These are phyloP conservation scores for Drosophila anomelani DNA, from an alignment of 2,888 invertebrate genomes.

Conservation along the genomic window DNA sequence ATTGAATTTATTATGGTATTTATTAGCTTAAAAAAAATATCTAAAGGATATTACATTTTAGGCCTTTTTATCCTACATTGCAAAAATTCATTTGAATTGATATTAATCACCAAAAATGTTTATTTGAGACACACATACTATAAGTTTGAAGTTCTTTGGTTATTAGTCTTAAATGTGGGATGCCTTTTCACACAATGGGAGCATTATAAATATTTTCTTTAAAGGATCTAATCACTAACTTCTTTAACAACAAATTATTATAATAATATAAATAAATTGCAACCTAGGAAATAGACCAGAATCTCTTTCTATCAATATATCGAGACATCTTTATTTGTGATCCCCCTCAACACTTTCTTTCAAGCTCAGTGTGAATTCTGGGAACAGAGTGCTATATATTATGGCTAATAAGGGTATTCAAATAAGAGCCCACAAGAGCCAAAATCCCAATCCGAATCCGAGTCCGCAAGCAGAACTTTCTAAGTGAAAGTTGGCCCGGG, in stretches of 20 bases:
- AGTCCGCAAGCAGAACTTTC: conserved; percentile 83
- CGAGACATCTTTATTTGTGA: background rate
- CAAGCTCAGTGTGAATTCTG: conserved; percentile 7
- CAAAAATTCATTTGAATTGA: no score
- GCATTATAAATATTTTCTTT: no score
- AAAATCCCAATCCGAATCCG: conserved; percentile 50
- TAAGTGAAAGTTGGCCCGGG: conserved; percentile 81
- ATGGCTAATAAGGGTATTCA: conserved; percentile 34
- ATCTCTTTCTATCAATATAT: no score
- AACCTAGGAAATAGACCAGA: background rate
- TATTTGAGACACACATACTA: no score
- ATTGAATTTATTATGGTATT: background rate
- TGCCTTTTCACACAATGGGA: no score
- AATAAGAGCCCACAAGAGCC: conserved; percentile 39
- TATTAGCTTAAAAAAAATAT: background rate
- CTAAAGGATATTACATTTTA: background rate
- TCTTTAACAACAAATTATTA: background rate
- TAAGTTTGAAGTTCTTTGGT: no score
- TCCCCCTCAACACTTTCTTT: conserved; percentile 2
- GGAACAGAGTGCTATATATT: background rate
- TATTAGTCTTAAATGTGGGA: no score
- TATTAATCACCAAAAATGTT: no score
- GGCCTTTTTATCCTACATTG: no score
- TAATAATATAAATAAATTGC: background rate
- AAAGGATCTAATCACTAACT: no score